Conservation (phyloP, 2,888 invertebrate species). For the Odontomyia ornata region DNA sequence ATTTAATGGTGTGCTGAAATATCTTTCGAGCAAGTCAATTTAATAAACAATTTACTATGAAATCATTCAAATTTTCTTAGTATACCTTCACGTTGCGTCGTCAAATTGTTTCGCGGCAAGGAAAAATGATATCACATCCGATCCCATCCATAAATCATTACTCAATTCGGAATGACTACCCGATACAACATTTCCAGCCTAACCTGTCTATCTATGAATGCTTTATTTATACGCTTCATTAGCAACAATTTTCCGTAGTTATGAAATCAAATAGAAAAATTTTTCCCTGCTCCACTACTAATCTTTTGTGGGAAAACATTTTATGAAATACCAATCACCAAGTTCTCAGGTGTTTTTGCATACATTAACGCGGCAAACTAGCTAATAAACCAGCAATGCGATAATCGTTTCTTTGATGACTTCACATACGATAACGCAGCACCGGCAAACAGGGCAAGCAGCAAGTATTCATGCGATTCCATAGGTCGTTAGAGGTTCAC, state of each 20-base stretch:
- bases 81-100: background rate
- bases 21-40: background rate
- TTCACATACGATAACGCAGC: background rate
- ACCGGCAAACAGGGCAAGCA: background rate
- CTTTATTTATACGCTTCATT: background rate
- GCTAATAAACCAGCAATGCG: background rate
- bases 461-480: background rate
- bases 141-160: background rate
- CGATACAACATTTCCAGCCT: too few relatives aligned
- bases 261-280: constrained; percentile 11
- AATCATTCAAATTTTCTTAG: constrained; percentile 12
- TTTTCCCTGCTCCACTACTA: background rate
- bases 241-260: background rate
- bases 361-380: background rate
- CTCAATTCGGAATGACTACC: too few relatives aligned
- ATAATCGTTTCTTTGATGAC: background rate
- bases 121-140: background rate
- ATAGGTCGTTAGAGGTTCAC: background rate
- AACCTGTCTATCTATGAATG: too few relatives aligned
- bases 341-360: constrained; percentile 15
- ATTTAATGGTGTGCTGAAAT: background rate
- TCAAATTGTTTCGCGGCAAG: background rate
- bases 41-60: constrained; percentile 2
- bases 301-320: background rate
- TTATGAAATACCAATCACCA: constrained; percentile 4